A percentile compares a stretch with the other conserved stretches of the same genome.
Evolutionary conservation across 2,113 vertebrate species (phyloP).

Genomic region (Forbesichthys agassizii): DNA sequence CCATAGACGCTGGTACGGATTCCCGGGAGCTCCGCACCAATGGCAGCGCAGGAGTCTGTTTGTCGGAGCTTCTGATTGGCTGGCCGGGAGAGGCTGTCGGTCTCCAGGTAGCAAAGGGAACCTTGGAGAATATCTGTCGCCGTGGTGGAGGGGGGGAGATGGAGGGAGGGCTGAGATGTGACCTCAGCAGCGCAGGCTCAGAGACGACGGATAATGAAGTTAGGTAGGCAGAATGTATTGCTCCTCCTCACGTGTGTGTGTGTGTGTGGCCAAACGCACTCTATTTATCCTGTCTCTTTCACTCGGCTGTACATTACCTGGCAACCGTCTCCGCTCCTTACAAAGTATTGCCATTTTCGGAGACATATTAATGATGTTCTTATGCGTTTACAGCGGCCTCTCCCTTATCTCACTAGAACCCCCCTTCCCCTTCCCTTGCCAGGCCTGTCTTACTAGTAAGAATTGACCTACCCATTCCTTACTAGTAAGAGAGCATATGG

Average conservation of each 20-base stretch:
- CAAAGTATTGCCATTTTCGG: constrained; percentile 21
- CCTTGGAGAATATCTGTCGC: constrained; percentile 59
- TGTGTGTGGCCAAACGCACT: background rate
- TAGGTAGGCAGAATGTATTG: constrained; percentile 21
- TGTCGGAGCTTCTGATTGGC: constrained; percentile 71
- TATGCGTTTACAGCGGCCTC: constrained; percentile 40
- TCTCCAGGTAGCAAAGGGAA: constrained; percentile 78
- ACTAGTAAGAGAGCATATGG: too few species aligned
- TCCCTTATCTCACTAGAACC: too few species aligned
- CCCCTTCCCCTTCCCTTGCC: too few species aligned
- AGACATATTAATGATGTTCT: constrained; percentile 46
- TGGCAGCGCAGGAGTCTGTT: constrained; percentile 53
- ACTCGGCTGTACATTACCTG: constrained; percentile 52
- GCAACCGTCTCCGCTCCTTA: constrained; percentile 15
- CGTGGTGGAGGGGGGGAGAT: constrained; percentile 29
- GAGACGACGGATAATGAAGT: constrained; percentile 29
- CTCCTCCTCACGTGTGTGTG: constrained; percentile 19
- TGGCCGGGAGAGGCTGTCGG: constrained; percentile 58
- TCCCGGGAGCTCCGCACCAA: constrained; percentile 64
- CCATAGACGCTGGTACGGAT: constrained; percentile 67
- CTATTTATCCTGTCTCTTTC: constrained; percentile 54
- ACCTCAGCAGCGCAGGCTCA: constrained; percentile 47
- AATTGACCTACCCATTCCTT: too few species aligned
- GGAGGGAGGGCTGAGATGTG: constrained; percentile 29
- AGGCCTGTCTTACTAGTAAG: too few species aligned